These are phyloP conservation scores for Hartigia nigra DNA, from an alignment of 2,888 invertebrate genomes.

Conservation along the genomic window DNA sequence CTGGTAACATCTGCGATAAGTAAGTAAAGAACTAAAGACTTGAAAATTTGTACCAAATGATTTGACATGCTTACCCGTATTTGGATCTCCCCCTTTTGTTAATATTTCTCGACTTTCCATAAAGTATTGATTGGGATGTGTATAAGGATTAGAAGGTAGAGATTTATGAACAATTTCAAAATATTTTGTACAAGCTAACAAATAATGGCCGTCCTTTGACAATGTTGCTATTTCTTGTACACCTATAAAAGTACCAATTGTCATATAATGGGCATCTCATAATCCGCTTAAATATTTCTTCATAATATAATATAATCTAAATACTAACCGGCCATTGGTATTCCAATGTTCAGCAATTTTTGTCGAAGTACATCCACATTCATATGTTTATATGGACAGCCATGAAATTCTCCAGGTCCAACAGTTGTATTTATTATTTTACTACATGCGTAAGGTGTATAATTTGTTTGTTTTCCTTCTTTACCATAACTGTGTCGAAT, in stretches of 20 bases:
- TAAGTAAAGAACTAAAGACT: background rate
- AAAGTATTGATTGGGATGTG: slow-evolving; percentile 94
- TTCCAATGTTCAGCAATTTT: slow-evolving; percentile 76
- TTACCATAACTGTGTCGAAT: slow-evolving; percentile 96
- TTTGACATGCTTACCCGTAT: background rate
- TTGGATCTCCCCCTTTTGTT: slow-evolving; percentile 24
- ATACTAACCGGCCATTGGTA: slow-evolving; percentile 71
- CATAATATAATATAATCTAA: background rate
- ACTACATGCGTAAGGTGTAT: slow-evolving; percentile 91
- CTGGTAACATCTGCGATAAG: background rate
- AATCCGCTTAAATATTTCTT: background rate
- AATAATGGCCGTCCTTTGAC: slow-evolving; percentile 82
- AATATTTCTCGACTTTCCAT: slow-evolving; percentile 78
- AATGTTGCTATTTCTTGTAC: slow-evolving; percentile 78
- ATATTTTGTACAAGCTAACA: slow-evolving; percentile 90
- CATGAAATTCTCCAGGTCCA: slow-evolving; percentile 87
- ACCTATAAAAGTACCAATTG: slow-evolving; percentile 67
- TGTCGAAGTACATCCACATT: slow-evolving; percentile 79
- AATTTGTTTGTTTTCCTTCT: slow-evolving; percentile 90
- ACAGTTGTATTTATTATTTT: slow-evolving; percentile 85
- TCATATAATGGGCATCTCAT: background rate
- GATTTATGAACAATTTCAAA: slow-evolving; percentile 80
- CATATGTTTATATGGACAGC: slow-evolving; percentile 91
- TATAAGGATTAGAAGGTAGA: slow-evolving; percentile 75
- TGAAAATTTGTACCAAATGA: background rate